Base-by-base conservation (phyloP, 2,888 invertebrate species). In the Eupithecia insigniata region DNA sequence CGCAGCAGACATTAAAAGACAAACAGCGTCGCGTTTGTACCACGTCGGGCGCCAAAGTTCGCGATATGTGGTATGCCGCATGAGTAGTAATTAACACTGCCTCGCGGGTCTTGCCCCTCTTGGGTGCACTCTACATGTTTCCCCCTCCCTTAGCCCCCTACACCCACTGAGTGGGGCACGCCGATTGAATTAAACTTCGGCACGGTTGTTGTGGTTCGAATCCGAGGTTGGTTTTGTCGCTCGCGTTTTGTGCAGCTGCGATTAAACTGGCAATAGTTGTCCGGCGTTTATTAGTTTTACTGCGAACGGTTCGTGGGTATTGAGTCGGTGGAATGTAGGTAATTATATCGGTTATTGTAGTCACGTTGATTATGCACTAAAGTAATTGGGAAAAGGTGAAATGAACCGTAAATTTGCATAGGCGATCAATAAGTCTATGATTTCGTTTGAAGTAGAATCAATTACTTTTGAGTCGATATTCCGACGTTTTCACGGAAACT, bases 121-220 rank as follows among this genome's bases (percentile, higher is more conserved):
- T 80, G 66, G n/a, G 78, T 79, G 67, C 39, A 70, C 67, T 78
- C 70, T 66, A 67, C 76, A 76, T 76, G 72, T 60, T 60, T 18
- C 36, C 74, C 75, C 75, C 79, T 73, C 43, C 66, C 75, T 70
- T 75, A 26, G 28, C 22, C 46, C 80, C 77, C 76, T 75, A 65
- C 80, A 68, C 78, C 78, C 87, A 85, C 86, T 85, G 86, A 88
- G 85, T 86, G 89, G 87, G 87, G 88, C 88, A 88, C 90, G 89
- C 88, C 91, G 93, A 93, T 94, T 93, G 93, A 93, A 94, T 94
- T 94, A 93, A 93, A 94, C 92, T 94, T 93, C 86, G 88, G 90
- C 90, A 89, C 88, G 88, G 89, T 91, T 92, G 92, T 92, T 93
- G 92, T 89, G 93, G 93, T 90, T 88, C 90, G 82, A 89, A 88